Evolutionary conservation across 2,113 vertebrate species (phyloP).

Genomic region (Gymnocephalus cernua): DNA sequence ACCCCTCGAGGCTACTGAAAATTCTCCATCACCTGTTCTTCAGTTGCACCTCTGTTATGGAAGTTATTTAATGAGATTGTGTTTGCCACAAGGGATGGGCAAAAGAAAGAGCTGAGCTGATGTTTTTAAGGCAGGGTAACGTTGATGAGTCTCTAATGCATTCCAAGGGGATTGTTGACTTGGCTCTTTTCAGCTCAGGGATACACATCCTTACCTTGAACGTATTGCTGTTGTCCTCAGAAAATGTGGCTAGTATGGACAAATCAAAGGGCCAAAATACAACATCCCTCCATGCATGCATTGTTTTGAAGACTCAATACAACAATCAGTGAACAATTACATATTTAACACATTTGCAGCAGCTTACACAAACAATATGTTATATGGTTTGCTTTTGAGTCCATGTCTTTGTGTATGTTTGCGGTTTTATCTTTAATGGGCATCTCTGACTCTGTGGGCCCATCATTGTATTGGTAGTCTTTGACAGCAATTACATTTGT

Average conservation of each 20-base stretch:
- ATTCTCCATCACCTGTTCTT: slow-evolving; percentile 47
- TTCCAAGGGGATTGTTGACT: slow-evolving; percentile 79
- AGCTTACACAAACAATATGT: slow-evolving; percentile 18
- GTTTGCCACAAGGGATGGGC: slow-evolving; percentile 74
- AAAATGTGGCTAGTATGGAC: slow-evolving; percentile 37
- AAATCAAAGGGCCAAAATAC: slow-evolving; percentile 41
- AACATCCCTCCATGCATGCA: slow-evolving; percentile 18
- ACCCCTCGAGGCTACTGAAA: slow-evolving; percentile 37
- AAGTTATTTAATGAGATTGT: slow-evolving; percentile 79
- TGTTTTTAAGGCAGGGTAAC: slow-evolving; percentile 73
- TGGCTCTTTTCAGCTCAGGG: slow-evolving; percentile 74
- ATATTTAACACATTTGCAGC: slow-evolving; percentile 38
- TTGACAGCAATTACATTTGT: slow-evolving; percentile 47
- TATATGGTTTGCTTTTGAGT: not conserved
- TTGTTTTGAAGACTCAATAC: slow-evolving; percentile 31
- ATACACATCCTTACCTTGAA: slow-evolving; percentile 76
- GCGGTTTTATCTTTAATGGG: slow-evolving; percentile 17
- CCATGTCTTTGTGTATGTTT: slow-evolving; percentile 26
- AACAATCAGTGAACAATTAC: slow-evolving; percentile 18
- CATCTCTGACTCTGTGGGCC: not conserved
- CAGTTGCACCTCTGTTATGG: slow-evolving; percentile 60
- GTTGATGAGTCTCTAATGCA: slow-evolving; percentile 79
- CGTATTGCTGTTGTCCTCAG: slow-evolving; percentile 65
- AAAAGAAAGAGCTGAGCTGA: slow-evolving; percentile 81
- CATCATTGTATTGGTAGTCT: not conserved